Base-by-base conservation (phyloP, 1,140 invertebrate species). In the Macrotrachela quadricornifera region DNA sequence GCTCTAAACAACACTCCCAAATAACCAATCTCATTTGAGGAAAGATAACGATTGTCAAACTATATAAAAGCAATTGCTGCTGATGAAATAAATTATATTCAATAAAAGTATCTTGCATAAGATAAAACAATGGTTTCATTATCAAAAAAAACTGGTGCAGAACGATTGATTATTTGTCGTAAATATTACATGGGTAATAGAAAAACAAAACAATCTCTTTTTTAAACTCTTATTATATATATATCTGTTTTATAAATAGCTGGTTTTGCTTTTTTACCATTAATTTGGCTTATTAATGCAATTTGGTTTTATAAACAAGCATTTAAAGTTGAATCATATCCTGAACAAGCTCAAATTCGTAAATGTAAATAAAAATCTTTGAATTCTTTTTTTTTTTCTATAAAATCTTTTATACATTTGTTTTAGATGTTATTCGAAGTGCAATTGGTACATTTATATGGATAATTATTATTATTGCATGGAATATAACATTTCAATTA, bases 281-380 rank as follows among this genome's bases (percentile, higher is more conserved):
- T 54, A 49, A 17, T 54, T 38, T 54, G 53, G 53, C 14, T 54
- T 15, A 45, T 54, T 6, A 54, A 54, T 54, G 48, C 48, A 21
- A 12, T 41, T 16, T 54, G 53, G 53, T 54, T 54, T 17, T 54
- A 42, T 30, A 54, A 54, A 17, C 46, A 54, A 46, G 53, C 53
- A 49, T 54, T 54, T 45, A 48, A 49, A 37, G 30, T 13, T 6
- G 2, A 10, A 16, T 8, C 21, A 4, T 53, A 36, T 14, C 51
- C 51, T 12, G 46, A 54, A 49, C 46, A 54, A 40, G 16, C 46
- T 10, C 18, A 44, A 49, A 49, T 54, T 13, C 45, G 45, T 14
- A 43, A 42, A 49, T 54, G 53, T 54, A 49, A 43, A n/a, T n/a
- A 8, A 37, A 15, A 18, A 46, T 9, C 8, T 16, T 9, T 9